Percentiles rank a stretch among this genome's conserved stretches.
Evolutionary conservation across 2,888 invertebrate genomes (phyloP).

Genomic region (Cyclophora albipunctata): DNA sequence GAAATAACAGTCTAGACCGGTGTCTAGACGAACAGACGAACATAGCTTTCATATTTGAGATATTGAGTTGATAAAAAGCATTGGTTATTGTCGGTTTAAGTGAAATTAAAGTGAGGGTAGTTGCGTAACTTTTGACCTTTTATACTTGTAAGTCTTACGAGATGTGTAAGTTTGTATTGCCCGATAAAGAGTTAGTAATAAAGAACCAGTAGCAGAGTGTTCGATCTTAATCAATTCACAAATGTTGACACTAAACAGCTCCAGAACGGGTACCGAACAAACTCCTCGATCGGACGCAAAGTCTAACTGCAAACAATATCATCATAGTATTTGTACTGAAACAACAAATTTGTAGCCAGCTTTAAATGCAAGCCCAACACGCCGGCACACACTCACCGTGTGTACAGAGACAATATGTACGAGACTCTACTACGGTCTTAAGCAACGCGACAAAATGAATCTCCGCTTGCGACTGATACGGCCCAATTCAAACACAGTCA

Average conservation of each 20-base stretch:
- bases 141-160: too few relatives aligned
- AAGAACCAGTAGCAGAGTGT: constrained; percentile 30
- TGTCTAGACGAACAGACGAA: too few relatives aligned
- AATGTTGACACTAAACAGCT: constrained; percentile 52
- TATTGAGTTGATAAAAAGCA: too few relatives aligned
- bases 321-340: constrained; percentile 72
- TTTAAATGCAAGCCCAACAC: constrained; percentile 72
- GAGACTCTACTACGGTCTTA: constrained; percentile 68
- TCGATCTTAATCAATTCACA: constrained; percentile 58
- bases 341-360: constrained; percentile 75
- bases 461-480: constrained; percentile 74
- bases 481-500: constrained; percentile 73
- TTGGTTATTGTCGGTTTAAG: too few relatives aligned
- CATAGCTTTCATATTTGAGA: too few relatives aligned
- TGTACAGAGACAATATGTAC: constrained; percentile 73
- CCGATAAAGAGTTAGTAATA: too few relatives aligned
- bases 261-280: constrained; percentile 52
- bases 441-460: constrained; percentile 75
- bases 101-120: too few relatives aligned
- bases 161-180: too few relatives aligned
- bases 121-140: too few relatives aligned
- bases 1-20: not conserved
- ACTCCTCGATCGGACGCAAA: constrained; percentile 70
- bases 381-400: constrained; percentile 67
- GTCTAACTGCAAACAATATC: constrained; percentile 72